These are phyloP conservation scores for Athene noctua DNA, from an alignment of 2,113 vertebrate genomes.

Conservation along the genomic window DNA sequence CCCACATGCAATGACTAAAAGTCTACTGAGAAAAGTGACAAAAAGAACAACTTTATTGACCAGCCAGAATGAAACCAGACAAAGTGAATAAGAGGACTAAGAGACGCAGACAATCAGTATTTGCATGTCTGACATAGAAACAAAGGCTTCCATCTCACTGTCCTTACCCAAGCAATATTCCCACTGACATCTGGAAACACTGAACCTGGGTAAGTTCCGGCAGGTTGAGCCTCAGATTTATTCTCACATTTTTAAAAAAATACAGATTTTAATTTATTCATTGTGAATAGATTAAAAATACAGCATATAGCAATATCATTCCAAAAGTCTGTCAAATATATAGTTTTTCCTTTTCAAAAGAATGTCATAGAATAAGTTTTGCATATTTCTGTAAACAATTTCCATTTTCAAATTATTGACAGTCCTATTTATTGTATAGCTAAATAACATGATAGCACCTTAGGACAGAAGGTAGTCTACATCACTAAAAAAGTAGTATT, in stretches of 20 bases:
- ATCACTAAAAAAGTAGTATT: not conserved
- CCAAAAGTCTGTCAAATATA: not conserved
- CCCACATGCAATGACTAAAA: not conserved
- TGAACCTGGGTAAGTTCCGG: not conserved
- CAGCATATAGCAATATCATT: conserved; percentile 14
- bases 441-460: not conserved
- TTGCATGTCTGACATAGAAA: not conserved
- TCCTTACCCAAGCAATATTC: not conserved
- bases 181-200: not conserved
- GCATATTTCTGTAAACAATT: conserved; percentile 38
- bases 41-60: conserved; percentile 28
- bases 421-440: not conserved
- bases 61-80: not conserved
- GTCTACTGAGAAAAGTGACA: not conserved
- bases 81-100: not conserved
- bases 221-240: not conserved
- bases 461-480: not conserved
- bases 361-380: not conserved
- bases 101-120: not conserved
- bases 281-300: conserved; percentile 58
- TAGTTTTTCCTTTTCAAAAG: not conserved
- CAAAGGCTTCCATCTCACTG: not conserved
- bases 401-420: not conserved
- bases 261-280: conserved; percentile 53
- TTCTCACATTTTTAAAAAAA: not conserved